Base-by-base conservation (phyloP, 2,888 invertebrate species). In the Parnassius mnemosyne region DNA sequence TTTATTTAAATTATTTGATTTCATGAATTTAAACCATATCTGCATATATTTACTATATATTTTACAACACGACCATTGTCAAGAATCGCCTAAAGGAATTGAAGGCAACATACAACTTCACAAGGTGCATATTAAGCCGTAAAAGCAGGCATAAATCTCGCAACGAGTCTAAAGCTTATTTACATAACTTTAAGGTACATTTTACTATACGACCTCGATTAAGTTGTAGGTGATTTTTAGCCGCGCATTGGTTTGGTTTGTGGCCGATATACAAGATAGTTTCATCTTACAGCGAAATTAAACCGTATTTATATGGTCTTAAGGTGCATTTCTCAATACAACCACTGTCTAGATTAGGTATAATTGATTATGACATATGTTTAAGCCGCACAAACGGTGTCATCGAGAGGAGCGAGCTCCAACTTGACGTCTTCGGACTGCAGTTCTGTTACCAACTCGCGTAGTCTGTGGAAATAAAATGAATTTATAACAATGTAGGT, bases 401-500 rank as follows among this genome's bases (percentile, higher is more conserved):
- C 63, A 11, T 85, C 84, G 0, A 89, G 61, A 0, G 85, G 78
- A 10, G 69, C 73, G 44, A 91, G 61, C 10, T 90, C 86, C n/a
- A 91, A 55, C 49, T 87, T 84, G 0, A 91, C 77, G 9, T 90
- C 88, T 5, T 90, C 89, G 0, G 85, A 85, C 16, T 88, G 81
- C 34, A 91, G 65, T 44, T 89, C 90, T 0, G 80, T 64, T 0
- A 91, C 91, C 68, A 91, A 68, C 54, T 89, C 89, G 2, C 88
- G 83, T 58, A 91, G 71, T 55, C 90, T 91, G 81, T 5, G 1
- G 43, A 63, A 9, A 53, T 16, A 53, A 63, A 55, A 46, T 60
- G 1, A 51, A 64, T 56, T 53, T 43, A 44, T 12, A 13, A 53
- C 7, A 42, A 42, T 13, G 42, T 42, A 7, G 5, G 34, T 34